Evolutionary conservation across 2,113 vertebrate genomes (phyloP).

Genomic region (Calypte anna): DNA sequence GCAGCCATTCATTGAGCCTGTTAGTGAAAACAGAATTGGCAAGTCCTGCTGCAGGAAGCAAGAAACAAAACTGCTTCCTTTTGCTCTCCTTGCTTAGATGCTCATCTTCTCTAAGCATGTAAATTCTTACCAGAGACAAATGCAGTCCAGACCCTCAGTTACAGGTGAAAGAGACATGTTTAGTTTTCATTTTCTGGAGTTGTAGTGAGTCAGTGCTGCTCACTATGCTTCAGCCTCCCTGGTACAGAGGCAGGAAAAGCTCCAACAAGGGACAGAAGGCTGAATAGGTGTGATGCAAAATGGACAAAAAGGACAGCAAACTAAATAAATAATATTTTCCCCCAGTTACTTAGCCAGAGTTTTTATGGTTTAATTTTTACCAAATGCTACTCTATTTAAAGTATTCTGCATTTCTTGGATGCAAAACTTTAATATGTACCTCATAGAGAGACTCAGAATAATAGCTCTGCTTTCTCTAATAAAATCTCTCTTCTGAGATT

Average conservation of each 20-base stretch:
- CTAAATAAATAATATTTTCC: not conserved
- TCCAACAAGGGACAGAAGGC: not conserved
- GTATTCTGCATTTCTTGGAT: not conserved
- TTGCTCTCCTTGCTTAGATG: not conserved
- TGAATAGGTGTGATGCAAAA: accelerated
- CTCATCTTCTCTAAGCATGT: not conserved
- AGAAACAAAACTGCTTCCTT: not conserved
- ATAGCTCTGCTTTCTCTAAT: not conserved
- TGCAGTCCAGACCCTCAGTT: not conserved
- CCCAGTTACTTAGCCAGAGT: not conserved
- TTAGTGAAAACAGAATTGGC: not conserved
- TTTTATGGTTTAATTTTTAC: not conserved
- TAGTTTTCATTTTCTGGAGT: not conserved
- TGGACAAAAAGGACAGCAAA: not conserved
- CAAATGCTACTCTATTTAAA: not conserved
- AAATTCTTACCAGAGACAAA: not conserved
- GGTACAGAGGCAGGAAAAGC: not conserved
- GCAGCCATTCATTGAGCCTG: not conserved
- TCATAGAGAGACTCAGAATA: not conserved
- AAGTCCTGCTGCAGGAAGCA: not conserved
- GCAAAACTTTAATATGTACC: not conserved
- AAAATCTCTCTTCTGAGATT: conserved; percentile 21
- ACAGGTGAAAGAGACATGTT: not conserved
- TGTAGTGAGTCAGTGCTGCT: not conserved
- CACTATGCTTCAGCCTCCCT: not conserved